Base-by-base conservation (phyloP, 2,797 vertebrate species). In the Schizopygopsis malacanthus region DNA sequence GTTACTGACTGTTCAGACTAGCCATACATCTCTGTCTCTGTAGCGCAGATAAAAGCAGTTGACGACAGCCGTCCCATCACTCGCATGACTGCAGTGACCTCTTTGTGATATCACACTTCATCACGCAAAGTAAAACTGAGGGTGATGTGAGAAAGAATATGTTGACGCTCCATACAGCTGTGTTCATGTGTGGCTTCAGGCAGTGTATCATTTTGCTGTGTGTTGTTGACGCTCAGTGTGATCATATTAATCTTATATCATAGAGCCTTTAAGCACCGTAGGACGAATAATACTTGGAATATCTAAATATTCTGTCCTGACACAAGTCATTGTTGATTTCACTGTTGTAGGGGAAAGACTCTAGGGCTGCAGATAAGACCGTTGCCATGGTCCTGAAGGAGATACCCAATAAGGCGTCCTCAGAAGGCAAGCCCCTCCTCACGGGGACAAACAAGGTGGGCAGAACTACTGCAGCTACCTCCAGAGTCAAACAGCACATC, bases 381-480 rank as follows among this genome's bases (percentile, higher is more conserved):
- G 98, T 99, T 97, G 97, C 98, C 96, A 99, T 99, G 98, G 98
- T 98, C 96, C 98, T 99, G 98, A 99, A 99, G 98, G 98, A 99
- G 98, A 97, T 98, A 95, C 98, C 98, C 94, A 98, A 97, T 97
- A 98, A 98, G 96, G 97, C 98, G 96, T 97, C 98, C 94, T 96
- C 97, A 94, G 98, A 99, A 97, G 98, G 97, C 96, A 99, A 98
- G 95, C 98, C 98, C 96, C 98, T 98, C 97, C 98, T 99, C 95
- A 97, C 97, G 94, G 96, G 98, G 97, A 96, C 98, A 96, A 98
- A 97, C 96, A 98, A 99, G 98, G 98, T 99, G 98, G 98, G 98
- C 97, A 93, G 95, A 97, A 95, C 94, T 95, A 94, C 96, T 93
- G 84, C 88, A 93, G 93, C 92, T 92, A 92, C 93, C 90, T 65